Conservation (phyloP, 2,888 invertebrate species). For the Lysandra bellargus region DNA sequence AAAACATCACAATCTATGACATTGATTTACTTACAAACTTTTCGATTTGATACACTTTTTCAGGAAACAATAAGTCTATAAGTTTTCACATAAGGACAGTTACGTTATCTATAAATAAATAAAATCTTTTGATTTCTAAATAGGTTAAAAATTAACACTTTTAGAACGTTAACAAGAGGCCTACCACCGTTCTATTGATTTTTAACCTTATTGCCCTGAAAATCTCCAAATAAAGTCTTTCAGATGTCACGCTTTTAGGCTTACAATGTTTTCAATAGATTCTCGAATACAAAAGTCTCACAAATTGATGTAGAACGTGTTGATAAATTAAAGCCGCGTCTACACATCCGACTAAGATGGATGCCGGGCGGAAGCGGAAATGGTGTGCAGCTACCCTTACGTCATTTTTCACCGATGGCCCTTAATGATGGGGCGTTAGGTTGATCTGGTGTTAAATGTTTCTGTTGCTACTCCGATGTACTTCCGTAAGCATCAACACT, state of each 20-base stretch:
- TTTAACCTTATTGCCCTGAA: too few relatives aligned
- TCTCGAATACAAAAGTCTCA: constrained; percentile 42
- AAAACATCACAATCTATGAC: too few relatives aligned
- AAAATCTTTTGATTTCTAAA: too few relatives aligned
- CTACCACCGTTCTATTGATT: too few relatives aligned
- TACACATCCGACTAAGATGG: constrained; percentile 71
- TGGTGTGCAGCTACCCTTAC: constrained; percentile 67
- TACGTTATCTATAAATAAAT: too few relatives aligned
- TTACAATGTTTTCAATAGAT: background rate
- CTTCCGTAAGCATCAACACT: constrained; percentile 19
- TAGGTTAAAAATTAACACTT: too few relatives aligned
- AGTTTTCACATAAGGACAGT: too few relatives aligned
- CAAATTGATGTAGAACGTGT: constrained; percentile 29
- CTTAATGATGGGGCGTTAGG: constrained; percentile 45
- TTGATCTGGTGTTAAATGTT: constrained; percentile 49
- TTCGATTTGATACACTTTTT: too few relatives aligned
- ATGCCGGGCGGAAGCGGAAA: constrained; percentile 68
- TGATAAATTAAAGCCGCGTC: constrained; percentile 69
- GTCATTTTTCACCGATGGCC: constrained; percentile 64
- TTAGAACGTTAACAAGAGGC: too few relatives aligned
- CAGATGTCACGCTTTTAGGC: background rate
- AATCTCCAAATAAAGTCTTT: too few relatives aligned
- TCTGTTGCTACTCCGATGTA: constrained; percentile 31
- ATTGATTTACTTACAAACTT: too few relatives aligned
- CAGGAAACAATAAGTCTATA: too few relatives aligned